Evolutionary conservation across 2,113 vertebrate species (phyloP).

Genomic region (Tinamus guttatus): DNA sequence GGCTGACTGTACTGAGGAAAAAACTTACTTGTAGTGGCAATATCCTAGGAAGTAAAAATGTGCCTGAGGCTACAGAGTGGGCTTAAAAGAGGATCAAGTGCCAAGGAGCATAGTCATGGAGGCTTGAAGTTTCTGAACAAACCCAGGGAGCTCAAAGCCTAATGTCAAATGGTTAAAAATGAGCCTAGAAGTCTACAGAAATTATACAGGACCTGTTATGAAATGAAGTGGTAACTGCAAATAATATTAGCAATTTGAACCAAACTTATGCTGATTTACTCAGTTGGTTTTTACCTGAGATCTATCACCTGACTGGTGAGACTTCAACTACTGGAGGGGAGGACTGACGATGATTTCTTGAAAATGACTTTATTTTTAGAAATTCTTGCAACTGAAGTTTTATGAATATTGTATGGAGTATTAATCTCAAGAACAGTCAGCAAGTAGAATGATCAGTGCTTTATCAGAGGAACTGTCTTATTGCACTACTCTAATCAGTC

Average conservation of each 20-base stretch:
- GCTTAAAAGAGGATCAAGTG: neutral
- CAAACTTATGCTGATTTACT: neutral
- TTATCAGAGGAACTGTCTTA: neutral
- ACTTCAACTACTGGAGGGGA: neutral
- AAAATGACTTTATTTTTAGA: slow-evolving; percentile 32
- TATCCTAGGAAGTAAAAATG: neutral
- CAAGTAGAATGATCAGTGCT: neutral
- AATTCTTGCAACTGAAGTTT: neutral
- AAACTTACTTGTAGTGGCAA: neutral
- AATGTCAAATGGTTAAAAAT: neutral
- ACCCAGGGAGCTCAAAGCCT: neutral
- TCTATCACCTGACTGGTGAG: neutral
- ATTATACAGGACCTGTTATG: neutral
- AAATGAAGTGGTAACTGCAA: neutral
- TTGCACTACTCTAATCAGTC: neutral
- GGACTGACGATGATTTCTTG: neutral
- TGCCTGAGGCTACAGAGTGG: neutral
- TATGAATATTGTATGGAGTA: neutral
- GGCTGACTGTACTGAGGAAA: neutral
- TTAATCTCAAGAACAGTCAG: neutral
- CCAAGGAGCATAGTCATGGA: neutral
- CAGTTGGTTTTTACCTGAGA: neutral
- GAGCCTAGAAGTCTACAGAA: neutral
- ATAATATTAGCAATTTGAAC: neutral
- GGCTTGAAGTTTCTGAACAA: neutral